These are phyloP conservation scores for Matsumyia berberina DNA, from an alignment of 2,888 invertebrate genomes.

Conservation along the genomic window DNA sequence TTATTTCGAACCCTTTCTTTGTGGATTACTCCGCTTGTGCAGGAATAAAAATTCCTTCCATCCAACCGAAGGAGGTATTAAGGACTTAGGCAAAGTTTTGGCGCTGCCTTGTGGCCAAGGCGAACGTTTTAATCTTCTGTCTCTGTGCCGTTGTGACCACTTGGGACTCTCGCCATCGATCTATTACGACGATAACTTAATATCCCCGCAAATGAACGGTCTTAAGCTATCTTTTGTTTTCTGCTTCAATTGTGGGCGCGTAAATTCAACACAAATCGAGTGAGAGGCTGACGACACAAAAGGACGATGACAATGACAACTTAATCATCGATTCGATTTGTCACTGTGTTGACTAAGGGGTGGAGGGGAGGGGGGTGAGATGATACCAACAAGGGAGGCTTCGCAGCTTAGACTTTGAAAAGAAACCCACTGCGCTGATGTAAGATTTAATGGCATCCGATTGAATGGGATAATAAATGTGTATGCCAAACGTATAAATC, in stretches of 20 bases:
- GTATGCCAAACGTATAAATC: constrained; percentile 42
- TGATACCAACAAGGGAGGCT: too few species aligned
- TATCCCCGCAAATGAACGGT: constrained; percentile 36
- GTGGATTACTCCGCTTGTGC: constrained; percentile 11
- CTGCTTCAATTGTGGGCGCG: constrained; percentile 47
- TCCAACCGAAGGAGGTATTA: constrained; percentile 4
- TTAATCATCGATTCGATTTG: constrained; percentile 68
- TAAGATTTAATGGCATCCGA: constrained; percentile 49
- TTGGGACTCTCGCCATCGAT: constrained; percentile 16
- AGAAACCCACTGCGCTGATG: constrained; percentile 34
- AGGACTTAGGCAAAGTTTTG: constrained; percentile 18
- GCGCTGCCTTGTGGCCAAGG: not conserved
- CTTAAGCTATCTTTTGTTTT: constrained; percentile 45
- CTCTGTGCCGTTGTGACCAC: constrained; percentile 5
- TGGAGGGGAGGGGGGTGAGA: not conserved
- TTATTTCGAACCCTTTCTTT: constrained; percentile 7
- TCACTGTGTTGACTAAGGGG: constrained; percentile 47
- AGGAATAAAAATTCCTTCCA: constrained; percentile 10
- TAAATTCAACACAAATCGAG: constrained; percentile 42
- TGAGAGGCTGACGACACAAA: constrained; percentile 13
- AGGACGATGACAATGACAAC: constrained; percentile 30
- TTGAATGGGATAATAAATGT: constrained; percentile 49
- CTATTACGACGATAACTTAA: constrained; percentile 46
- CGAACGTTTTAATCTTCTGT: constrained; percentile 29
- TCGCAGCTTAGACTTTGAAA: constrained; percentile 3